A percentile compares a stretch with the other conserved stretches of the same genome.
These are phyloP conservation scores for Stenichneumon culpator DNA, from an alignment of 2,888 invertebrate species.

Conservation along the genomic window DNA sequence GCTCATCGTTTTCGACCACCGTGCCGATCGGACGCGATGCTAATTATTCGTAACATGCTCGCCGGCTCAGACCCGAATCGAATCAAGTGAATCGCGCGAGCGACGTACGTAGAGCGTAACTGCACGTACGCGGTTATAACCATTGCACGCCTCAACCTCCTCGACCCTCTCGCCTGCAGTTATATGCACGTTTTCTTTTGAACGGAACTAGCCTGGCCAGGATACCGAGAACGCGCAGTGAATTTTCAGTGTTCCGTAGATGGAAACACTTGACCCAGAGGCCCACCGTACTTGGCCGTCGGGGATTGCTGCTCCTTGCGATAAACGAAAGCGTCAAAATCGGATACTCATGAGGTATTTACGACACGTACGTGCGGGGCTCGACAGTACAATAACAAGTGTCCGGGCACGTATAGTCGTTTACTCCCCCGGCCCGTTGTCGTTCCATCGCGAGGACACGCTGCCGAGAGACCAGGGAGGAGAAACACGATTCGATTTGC, in stretches of 20 bases:
- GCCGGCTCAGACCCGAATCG: conserved; percentile 20
- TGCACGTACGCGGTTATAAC: conserved; percentile 62
- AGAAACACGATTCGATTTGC: conserved; percentile 46
- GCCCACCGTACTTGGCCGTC: conserved; percentile 69
- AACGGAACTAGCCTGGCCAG: conserved; percentile 72
- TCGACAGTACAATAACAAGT: background rate
- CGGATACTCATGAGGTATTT: conserved; percentile 16
- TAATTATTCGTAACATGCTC: conserved; percentile 78
- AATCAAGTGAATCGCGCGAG: conserved; percentile 45
- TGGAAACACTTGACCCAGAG: conserved; percentile 72
- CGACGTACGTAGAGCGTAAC: conserved; percentile 69
- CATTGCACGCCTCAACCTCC: conserved; percentile 39
- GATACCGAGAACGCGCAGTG: conserved; percentile 81
- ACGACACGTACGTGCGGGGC: background rate
- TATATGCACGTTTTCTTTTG: conserved; percentile 51
- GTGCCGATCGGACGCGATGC: conserved; percentile 70
- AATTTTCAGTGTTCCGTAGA: conserved; percentile 78
- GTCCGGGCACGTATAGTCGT: conserved; percentile 1
- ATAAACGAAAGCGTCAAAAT: conserved; percentile 45
- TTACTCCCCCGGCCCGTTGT: background rate
- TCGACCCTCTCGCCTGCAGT: conserved; percentile 47
- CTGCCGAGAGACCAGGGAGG: conserved; percentile 8
- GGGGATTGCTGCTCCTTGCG: conserved; percentile 32
- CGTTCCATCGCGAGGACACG: background rate
- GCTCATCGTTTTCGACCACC: conserved; percentile 26